Evolutionary conservation across 2,113 vertebrate genomes (phyloP).

Genomic region (Caloenas nicobarica): DNA sequence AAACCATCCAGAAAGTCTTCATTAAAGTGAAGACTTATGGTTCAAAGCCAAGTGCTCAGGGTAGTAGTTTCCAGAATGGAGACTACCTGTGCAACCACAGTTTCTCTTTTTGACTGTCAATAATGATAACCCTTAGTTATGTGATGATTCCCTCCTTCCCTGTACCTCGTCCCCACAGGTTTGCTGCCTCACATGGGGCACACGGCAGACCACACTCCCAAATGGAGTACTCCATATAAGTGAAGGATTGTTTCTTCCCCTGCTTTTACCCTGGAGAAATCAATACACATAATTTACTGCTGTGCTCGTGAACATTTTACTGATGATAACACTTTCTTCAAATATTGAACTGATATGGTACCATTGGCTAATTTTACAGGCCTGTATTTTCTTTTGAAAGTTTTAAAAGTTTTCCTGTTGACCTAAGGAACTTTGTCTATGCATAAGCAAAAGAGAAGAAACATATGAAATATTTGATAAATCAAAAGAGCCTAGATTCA

Average conservation of each 20-base stretch:
- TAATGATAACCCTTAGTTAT: not conserved
- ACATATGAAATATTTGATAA: not conserved
- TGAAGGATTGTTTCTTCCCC: not conserved
- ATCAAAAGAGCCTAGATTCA: not conserved
- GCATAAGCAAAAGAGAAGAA: not conserved
- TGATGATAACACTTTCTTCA: not conserved
- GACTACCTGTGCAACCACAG: not conserved
- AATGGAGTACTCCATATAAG: rapidly evolving
- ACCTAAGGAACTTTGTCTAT: not conserved
- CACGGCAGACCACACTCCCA: not conserved
- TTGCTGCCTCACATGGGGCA: not conserved
- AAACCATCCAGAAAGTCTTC: not conserved
- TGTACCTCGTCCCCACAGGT: not conserved
- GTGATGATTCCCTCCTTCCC: not conserved
- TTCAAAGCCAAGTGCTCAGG: not conserved
- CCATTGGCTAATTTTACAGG: not conserved
- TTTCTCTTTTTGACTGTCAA: not conserved
- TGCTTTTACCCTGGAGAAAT: not conserved
- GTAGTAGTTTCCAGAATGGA: not conserved
- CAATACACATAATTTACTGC: not conserved
- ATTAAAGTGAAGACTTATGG: not conserved
- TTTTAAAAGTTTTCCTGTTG: not conserved
- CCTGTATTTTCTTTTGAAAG: not conserved
- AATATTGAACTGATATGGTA: not conserved
- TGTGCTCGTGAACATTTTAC: not conserved